Base-by-base conservation (phyloP, 1,140 invertebrate genomes). In the Polypedilum pembai region DNA sequence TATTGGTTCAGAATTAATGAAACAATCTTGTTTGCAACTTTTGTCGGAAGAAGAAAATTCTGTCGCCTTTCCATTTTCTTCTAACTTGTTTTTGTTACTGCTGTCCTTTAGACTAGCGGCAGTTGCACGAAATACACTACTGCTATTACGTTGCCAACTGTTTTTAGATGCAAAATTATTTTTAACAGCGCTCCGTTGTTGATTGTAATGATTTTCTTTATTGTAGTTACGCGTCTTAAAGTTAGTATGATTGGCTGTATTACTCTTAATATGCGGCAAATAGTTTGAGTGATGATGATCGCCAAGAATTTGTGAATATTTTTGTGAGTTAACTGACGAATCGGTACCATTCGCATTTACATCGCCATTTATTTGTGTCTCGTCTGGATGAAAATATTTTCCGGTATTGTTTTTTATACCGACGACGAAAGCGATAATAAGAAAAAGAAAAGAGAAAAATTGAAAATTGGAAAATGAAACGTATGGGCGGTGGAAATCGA, bases 121-220 rank as follows among this genome's bases (percentile, higher is more conserved):
- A 56, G 45, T 56, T 56, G 65, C 17, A 10, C 15, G 65, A 69
- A 69, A 69, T 56, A 4, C n/a, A 56, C n/a, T 33, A 56, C n/a
- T 33, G 45, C 45, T 3, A 8, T 8, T 8, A 69, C 65, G 65
- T 18, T 69, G 65, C 17, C 15, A 69, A 20, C 17, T 20, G 5
- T 18, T 18, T 69, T 69, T 18, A 4, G 65, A 69, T 56, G n/a
- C 24, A n/a, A 56, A 12, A 56, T 56, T 33, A 56, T 56, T 56
- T 33, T 56, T 56, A 56, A 12, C 45, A 56, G 45, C 45, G 15
- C 45, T 56, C 17, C 65, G 65, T 21, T 33, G 24, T 33, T 69
- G 65, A 69, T 69, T 69, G 65, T 69, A 69, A 20, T 69, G 18
- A 69, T 69, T 69, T 69, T 69, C 65, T 18, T 69, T 69, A 69